Conservation (phyloP, 2,888 invertebrate genomes). For the Cataglyphis altisquamis region DNA sequence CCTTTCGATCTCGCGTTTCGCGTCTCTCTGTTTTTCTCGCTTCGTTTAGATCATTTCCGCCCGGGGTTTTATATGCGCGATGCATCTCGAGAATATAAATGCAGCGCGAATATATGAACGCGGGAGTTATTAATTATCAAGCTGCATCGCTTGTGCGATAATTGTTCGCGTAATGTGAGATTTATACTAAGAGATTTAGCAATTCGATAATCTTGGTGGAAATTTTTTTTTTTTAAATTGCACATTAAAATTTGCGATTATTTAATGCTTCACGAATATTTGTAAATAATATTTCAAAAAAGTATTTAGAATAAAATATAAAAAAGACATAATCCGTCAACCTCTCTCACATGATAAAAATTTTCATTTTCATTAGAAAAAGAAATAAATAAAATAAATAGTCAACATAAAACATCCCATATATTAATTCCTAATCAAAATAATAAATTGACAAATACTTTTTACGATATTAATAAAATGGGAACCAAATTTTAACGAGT, state of each 20-base stretch:
- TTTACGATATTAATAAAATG: not conserved
- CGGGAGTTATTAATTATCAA: slow-evolving; percentile 47
- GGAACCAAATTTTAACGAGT: not conserved
- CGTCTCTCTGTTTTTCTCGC: slow-evolving; percentile 30
- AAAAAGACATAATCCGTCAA: not conserved
- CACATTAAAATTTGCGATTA: not conserved
- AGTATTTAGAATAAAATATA: not conserved
- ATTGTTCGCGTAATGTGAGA: not conserved
- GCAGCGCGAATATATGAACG: slow-evolving; percentile 12
- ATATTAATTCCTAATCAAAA: not conserved
- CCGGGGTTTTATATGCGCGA: not conserved
- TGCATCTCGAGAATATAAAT: slow-evolving; percentile 33
- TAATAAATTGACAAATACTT: not conserved
- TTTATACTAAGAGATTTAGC: not conserved
- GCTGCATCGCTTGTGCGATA: not conserved
- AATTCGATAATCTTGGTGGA: not conserved
- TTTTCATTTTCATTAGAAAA: not conserved
- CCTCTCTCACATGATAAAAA: not conserved
- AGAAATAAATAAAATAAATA: not conserved
- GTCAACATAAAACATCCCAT: not conserved
- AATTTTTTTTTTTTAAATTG: slow-evolving; percentile 15
- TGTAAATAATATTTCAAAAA: not conserved
- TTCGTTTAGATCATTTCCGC: slow-evolving; percentile 39
- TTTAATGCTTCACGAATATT: not conserved
- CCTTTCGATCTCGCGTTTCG: slow-evolving; percentile 8